Conservation (phyloP, 2,113 vertebrate species). For the Oryzias celebensis region DNA sequence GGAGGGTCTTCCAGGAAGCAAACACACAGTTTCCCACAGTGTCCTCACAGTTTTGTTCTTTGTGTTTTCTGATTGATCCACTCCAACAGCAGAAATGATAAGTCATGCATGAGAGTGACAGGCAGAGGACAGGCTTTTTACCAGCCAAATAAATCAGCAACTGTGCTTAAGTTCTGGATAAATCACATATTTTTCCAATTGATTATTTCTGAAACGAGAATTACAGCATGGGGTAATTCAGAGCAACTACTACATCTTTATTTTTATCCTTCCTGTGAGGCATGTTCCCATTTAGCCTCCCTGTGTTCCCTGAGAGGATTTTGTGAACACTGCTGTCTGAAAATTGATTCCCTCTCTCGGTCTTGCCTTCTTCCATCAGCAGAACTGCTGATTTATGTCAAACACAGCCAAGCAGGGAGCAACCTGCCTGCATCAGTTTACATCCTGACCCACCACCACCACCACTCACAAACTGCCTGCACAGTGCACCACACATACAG, state of each 20-base stretch:
- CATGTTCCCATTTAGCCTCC: conserved; percentile 33
- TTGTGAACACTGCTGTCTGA: conserved; percentile 30
- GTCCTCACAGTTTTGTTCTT: too few relatives aligned
- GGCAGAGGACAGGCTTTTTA: too few relatives aligned
- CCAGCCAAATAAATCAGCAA: too few relatives aligned
- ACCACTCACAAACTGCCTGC: conserved; percentile 6
- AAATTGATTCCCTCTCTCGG: conserved; percentile 48
- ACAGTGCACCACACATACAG: conserved; percentile 10
- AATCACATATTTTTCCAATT: too few relatives aligned
- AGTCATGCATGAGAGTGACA: too few relatives aligned
- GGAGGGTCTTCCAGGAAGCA: too few relatives aligned
- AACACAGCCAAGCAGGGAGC: conserved; percentile 47
- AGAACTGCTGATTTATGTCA: conserved; percentile 49
- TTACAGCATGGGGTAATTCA: not conserved
- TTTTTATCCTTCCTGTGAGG: conserved; percentile 3
- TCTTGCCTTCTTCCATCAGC: conserved; percentile 33
- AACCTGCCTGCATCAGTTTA: conserved; percentile 51
- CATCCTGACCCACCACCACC: conserved; percentile 23
- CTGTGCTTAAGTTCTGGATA: too few relatives aligned
- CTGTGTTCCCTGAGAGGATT: conserved; percentile 19
- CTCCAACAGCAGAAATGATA: too few relatives aligned
- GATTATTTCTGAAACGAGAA: not conserved
- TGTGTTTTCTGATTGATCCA: too few relatives aligned
- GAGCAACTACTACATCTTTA: not conserved
- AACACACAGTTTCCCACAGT: too few relatives aligned